Percentiles rank a stretch among this genome's conserved stretches.
phyloP scores from a whole-genome alignment of 2,113 vertebrate species.

The Ginglymostoma cirratum region DNA sequence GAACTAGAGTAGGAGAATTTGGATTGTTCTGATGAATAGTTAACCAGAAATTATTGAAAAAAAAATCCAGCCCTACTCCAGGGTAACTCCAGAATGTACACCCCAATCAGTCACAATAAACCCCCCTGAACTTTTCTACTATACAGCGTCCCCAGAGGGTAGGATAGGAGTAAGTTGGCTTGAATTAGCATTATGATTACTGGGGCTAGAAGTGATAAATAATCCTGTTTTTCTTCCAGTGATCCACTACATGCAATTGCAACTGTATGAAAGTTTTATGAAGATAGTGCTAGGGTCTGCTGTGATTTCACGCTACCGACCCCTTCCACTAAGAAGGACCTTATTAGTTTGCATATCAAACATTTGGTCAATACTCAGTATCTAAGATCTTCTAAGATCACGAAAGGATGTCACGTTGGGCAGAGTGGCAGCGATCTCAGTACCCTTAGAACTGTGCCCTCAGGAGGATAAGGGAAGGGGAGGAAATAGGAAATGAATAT shows the following conservation, averaged over 20 bases:
- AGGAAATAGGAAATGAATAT: not conserved
- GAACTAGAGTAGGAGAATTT: too few species aligned
- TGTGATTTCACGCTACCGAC: not conserved
- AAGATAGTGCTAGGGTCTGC: not conserved
- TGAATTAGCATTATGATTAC: not conserved
- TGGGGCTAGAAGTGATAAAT: not conserved
- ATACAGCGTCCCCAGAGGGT: too few species aligned
- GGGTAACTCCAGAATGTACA: too few species aligned
- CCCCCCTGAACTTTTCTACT: too few species aligned
- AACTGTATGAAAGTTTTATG: not conserved
- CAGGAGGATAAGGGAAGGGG: not conserved
- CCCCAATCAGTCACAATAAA: too few species aligned
- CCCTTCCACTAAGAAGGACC: not conserved
- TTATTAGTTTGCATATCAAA: not conserved
- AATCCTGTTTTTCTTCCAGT: not conserved
- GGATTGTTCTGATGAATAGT: too few species aligned
- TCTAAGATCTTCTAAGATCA: not conserved
- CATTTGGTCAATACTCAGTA: too few species aligned
- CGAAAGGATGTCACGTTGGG: not conserved
- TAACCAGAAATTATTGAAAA: too few species aligned
- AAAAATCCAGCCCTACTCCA: too few species aligned
- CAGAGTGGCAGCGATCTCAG: not conserved
- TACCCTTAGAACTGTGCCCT: not conserved
- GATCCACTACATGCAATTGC: not conserved
- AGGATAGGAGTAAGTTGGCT: not conserved